A percentile compares a stretch with the other conserved stretches of the same genome.
Evolutionary conservation across 2,113 vertebrate species (phyloP).

Genomic region (Delphinus delphis): DNA sequence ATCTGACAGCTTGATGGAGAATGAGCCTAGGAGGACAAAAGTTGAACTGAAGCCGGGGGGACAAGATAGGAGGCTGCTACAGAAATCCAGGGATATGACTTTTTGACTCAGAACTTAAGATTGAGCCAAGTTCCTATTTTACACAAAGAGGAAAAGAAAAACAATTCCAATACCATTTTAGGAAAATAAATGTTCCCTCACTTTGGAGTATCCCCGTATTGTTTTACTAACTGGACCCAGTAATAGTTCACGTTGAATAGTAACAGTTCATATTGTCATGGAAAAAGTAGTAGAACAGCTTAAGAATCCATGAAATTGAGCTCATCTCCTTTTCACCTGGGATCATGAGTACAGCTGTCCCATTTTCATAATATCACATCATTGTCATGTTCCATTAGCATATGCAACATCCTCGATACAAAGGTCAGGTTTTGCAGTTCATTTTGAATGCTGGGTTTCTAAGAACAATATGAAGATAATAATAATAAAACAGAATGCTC

Average conservation of each 20-base stretch:
- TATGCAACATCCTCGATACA: background rate
- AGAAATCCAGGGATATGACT: background rate
- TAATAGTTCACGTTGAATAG: background rate
- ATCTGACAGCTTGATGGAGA: background rate
- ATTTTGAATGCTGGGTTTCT: constrained; percentile 24
- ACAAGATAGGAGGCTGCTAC: background rate
- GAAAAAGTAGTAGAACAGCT: background rate
- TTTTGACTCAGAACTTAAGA: background rate
- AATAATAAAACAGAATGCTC: constrained; percentile 44
- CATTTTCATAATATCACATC: background rate
- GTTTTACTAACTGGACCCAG: background rate
- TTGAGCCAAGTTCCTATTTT: background rate
- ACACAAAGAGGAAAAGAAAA: background rate
- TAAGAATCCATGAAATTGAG: background rate
- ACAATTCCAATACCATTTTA: background rate
- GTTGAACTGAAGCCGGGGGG: background rate
- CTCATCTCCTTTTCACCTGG: background rate
- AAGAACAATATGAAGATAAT: constrained; percentile 26
- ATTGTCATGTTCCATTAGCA: background rate
- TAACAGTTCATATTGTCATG: background rate
- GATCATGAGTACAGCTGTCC: background rate
- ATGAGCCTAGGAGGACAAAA: rapidly evolving
- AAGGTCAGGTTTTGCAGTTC: background rate
- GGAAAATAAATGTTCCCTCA: background rate
- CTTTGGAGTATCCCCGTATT: background rate